Conservation (phyloP, 1,140 invertebrate genomes). For the Cyclina sinensis region DNA sequence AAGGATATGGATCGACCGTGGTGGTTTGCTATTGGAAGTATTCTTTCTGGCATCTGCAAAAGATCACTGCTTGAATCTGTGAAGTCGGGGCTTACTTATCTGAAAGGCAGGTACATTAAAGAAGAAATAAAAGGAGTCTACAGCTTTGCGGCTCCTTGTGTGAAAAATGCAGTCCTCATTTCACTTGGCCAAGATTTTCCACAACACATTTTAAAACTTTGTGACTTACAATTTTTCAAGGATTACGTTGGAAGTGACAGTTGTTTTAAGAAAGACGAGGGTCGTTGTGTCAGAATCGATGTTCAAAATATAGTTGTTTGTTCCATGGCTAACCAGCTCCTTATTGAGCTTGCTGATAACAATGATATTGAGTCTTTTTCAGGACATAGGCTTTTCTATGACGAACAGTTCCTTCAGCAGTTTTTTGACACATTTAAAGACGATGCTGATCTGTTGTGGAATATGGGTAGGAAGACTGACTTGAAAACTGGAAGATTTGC, state of each 20-base stretch:
- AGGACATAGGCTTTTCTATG: not conserved
- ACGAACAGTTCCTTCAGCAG: not conserved
- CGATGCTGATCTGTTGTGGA: not conserved
- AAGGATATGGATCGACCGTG: too few relatives aligned
- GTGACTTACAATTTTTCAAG: not conserved
- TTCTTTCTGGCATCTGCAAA: too few relatives aligned
- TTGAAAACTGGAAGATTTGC: not conserved
- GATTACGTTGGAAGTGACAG: not conserved
- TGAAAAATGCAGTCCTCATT: constrained; percentile 9
- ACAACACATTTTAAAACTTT: constrained; percentile 1
- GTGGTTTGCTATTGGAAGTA: too few relatives aligned
- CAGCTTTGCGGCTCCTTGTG: not conserved
- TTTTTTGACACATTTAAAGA: not conserved
- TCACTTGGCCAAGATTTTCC: not conserved
- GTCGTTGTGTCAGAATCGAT: not conserved
- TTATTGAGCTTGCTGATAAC: not conserved
- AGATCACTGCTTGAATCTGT: not conserved
- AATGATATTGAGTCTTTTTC: not conserved
- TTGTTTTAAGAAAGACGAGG: not conserved
- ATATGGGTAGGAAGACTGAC: not conserved
- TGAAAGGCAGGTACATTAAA: not conserved
- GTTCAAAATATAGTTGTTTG: not conserved
- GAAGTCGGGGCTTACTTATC: not conserved
- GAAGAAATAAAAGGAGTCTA: not conserved
- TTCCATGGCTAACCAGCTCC: not conserved